Base-by-base conservation (phyloP, 2,113 vertebrate species). In the Mus pahari region DNA sequence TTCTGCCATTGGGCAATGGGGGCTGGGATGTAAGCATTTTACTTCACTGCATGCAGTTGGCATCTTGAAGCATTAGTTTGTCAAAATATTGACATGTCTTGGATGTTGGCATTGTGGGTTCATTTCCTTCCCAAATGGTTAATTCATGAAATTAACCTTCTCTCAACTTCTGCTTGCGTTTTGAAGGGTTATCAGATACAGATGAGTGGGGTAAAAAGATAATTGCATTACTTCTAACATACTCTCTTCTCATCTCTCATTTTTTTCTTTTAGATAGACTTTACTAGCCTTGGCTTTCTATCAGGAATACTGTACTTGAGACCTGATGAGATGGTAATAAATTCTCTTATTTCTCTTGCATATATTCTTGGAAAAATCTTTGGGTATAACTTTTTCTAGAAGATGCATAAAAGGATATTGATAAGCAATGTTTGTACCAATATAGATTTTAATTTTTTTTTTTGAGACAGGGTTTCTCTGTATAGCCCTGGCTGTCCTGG, bases 141-240 rank as follows among this genome's bases (percentile, higher is more conserved):
- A 92, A 86, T 92, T 94, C 13, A 70, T 45, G 14, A 92, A 70
- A 92, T 96, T 93, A 94, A 78, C 92, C 92, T 96, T 94, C 71
- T 86, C 66, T 94, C 77, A 94, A 92, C 62, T 93, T 95, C 48
- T 83, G 55, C 89, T 93, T 86, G 62, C 14, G 31, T 92, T 91
- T 81, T 75, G 75, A 68, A 92, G 53, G 75, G 14, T 55, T n/a
- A 39, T n/a, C 28, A 62, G 42, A 11, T 10, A 33, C 68, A 42
- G 14, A 91, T 74, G 42, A 55, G 82, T 60, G 84, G 73, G 74
- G 77, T 77, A 86, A 42, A 8, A 5, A 75, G 45, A 0, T 9
- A 22, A 78, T 94, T 66, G 13, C n/a, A 64, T 74, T 78, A 12
- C 64, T 50, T 92, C 90, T 36, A 88, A 36, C 6, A 58, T 84